phyloP scores from a whole-genome alignment of 2,888 invertebrate species.

The Linnaemya tessellans region DNA sequence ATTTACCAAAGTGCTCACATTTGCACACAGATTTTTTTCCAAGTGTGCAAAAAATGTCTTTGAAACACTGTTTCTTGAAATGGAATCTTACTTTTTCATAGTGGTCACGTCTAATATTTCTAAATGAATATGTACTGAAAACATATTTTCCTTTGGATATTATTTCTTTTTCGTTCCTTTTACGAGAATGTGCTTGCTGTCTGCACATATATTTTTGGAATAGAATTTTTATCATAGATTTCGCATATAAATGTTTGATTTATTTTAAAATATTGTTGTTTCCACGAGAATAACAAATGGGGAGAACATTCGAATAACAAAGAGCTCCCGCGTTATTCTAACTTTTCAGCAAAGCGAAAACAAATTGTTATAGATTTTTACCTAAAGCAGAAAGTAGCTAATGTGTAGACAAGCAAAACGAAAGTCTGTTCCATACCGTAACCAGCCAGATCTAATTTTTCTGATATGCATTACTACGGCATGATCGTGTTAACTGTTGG shows the following conservation, averaged over 20 bases:
- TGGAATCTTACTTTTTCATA: background rate
- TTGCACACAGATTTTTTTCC: no score
- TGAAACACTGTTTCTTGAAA: background rate
- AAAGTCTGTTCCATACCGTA: no score
- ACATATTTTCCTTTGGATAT: constrained; percentile 4
- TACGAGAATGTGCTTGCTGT: background rate
- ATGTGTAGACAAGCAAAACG: no score
- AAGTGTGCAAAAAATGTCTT: no score
- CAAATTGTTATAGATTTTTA: no score
- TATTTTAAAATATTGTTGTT: background rate
- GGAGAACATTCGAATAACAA: background rate
- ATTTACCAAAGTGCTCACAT: background rate
- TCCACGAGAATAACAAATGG: background rate
- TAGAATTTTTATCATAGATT: constrained; percentile 40
- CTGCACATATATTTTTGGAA: background rate
- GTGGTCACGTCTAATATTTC: constrained; percentile 10
- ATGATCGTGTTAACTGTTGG: no score
- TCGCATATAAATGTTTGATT: constrained; percentile 17
- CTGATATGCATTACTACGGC: no score
- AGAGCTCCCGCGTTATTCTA: background rate
- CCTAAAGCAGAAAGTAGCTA: no score
- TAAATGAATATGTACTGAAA: background rate
- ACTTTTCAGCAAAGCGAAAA: no score
- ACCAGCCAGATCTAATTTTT: no score
- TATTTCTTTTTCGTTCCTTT: background rate